Evolutionary conservation across 2,113 vertebrate species (phyloP).

Genomic region (Pedetes capensis): DNA sequence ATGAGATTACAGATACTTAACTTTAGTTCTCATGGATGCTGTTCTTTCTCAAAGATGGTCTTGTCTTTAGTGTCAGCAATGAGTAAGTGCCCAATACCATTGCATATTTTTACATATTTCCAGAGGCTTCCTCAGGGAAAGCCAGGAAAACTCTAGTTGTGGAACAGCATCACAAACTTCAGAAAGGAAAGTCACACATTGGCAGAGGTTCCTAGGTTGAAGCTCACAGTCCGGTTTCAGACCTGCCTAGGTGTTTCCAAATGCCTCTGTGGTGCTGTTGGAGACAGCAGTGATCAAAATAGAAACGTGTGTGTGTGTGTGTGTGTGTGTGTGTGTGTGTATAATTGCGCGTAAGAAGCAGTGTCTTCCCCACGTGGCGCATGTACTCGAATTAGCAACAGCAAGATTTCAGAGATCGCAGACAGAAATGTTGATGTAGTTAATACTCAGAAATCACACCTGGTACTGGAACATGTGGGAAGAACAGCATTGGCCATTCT

Average conservation of each 20-base stretch:
- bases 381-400: not conserved
- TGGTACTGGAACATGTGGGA: not conserved
- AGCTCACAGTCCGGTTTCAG: not conserved
- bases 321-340: too few species aligned
- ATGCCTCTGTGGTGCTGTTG: too few species aligned
- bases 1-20: not conserved
- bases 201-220: not conserved
- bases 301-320: not conserved
- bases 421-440: not conserved
- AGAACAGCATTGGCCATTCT: not conserved
- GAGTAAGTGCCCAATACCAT: slow-evolving; percentile 12
- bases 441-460: not conserved
- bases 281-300: not conserved
- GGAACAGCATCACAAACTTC: not conserved
- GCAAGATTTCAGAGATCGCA: not conserved
- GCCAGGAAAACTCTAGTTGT: not conserved
- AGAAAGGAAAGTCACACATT: not conserved
- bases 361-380: not conserved
- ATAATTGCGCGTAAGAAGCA: not conserved
- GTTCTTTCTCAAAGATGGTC: slow-evolving; percentile 27
- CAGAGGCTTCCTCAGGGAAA: not conserved
- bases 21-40: slow-evolving; percentile 3
- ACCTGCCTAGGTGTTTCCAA: not conserved
- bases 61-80: slow-evolving; percentile 11
- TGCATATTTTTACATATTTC: slow-evolving; percentile 35